Evolutionary conservation across 2,888 invertebrate species (phyloP).

Genomic region (Rotaria magnacalcarata): DNA sequence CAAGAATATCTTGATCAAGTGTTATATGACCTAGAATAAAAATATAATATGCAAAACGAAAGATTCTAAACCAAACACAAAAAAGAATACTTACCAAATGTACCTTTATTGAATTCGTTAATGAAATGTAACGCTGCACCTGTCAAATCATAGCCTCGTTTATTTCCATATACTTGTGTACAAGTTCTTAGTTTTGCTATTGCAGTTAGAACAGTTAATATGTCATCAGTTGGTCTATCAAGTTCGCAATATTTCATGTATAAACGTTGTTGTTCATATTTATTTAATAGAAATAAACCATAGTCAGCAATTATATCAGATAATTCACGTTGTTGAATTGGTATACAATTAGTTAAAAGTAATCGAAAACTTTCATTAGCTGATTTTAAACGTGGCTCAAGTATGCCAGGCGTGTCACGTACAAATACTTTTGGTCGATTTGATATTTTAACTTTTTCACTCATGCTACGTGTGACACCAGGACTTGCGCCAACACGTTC

Average conservation of each 20-base stretch:
- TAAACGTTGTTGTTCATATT: conserved; percentile 26
- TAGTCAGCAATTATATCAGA: conserved; percentile 45
- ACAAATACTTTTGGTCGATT: conserved; percentile 37
- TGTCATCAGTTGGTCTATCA: conserved; percentile 36
- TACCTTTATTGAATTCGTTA: conserved; percentile 6
- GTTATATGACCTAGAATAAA: background rate
- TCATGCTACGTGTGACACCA: conserved; percentile 42
- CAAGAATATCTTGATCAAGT: conserved; percentile 20
- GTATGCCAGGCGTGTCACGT: conserved; percentile 44
- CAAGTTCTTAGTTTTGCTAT: conserved; percentile 36
- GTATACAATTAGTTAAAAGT: conserved; percentile 8
- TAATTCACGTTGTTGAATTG: background rate
- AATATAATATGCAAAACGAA: background rate
- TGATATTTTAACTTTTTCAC: conserved; percentile 41
- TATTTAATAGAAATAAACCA: conserved; percentile 44
- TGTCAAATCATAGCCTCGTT: conserved; percentile 9
- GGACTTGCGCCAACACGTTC: conserved; percentile 41
- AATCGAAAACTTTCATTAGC: conserved; percentile 33
- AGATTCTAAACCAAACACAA: background rate
- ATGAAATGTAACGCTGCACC: background rate
- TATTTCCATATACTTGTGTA: conserved; percentile 20
- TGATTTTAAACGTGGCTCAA: conserved; percentile 44
- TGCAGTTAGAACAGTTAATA: conserved; percentile 36
- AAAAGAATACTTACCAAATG: background rate
- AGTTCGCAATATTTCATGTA: conserved; percentile 43